These are phyloP conservation scores for Caenorhabditis plicata DNA, from an alignment of 2,888 invertebrate genomes.

Conservation along the genomic window DNA sequence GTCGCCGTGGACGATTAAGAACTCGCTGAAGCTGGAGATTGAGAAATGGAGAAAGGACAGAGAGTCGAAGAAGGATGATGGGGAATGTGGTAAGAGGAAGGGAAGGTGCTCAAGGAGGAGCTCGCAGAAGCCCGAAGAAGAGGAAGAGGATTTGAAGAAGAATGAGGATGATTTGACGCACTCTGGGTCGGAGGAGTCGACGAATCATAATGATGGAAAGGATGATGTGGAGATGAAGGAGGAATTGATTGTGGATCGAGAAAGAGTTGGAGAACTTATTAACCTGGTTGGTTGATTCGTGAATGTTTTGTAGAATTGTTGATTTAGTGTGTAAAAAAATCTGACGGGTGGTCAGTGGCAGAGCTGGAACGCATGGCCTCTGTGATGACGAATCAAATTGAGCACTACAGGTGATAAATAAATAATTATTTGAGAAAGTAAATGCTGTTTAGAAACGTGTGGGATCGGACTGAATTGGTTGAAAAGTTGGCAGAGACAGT, in stretches of 20 bases:
- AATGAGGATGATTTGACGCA: background rate
- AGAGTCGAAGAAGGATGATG: background rate
- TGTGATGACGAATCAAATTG: conserved; percentile 46
- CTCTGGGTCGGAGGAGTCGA: background rate
- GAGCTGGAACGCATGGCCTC: conserved; percentile 56
- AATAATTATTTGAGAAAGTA: background rate
- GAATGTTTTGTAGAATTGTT: background rate
- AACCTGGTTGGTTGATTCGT: conserved; percentile 1
- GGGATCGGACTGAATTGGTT: conserved; percentile 15
- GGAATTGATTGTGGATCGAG: conserved; percentile 3
- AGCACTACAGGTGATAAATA: conserved; percentile 28
- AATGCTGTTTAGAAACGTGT: conserved; percentile 20
- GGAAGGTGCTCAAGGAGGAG: background rate
- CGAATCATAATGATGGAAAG: background rate
- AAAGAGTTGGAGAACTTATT: background rate
- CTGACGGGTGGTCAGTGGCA: conserved; percentile 51
- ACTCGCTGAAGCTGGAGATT: conserved; percentile 17
- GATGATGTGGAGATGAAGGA: conserved; percentile 16
- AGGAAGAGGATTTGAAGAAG: background rate
- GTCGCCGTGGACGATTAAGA: conserved; percentile 32
- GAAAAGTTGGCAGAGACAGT: conserved; percentile 10
- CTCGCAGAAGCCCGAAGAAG: background rate
- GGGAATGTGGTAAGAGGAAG: background rate
- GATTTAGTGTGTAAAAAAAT: conserved; percentile 34
- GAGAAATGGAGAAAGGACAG: conserved; percentile 11